Evolutionary conservation across 1,140 invertebrate genomes (phyloP).

Genomic region (Anastrepha ludens): DNA sequence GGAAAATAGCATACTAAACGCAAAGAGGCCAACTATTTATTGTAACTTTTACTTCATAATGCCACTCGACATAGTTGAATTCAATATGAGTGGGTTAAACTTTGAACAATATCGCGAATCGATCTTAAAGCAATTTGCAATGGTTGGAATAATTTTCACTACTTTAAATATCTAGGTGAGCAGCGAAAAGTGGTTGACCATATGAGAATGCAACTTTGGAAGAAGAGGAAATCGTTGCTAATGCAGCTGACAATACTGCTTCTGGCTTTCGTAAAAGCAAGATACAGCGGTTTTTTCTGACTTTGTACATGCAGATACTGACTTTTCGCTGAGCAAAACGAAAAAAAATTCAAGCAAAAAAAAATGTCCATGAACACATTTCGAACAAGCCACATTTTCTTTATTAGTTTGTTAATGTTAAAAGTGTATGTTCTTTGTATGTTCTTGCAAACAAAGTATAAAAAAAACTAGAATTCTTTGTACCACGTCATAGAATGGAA

Average conservation of each 20-base stretch:
- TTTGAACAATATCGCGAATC: neutral
- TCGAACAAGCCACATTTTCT: too few species aligned
- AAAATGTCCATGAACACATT: neutral
- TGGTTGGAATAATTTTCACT: constrained; percentile 17
- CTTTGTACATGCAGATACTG: too few species aligned
- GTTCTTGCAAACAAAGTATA: too few species aligned
- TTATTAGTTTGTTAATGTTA: too few species aligned
- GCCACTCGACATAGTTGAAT: neutral
- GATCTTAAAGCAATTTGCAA: neutral
- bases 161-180: neutral
- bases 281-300: neutral
- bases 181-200: neutral
- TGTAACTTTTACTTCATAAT: neutral
- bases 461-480: too few species aligned
- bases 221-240: neutral
- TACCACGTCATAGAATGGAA: neutral
- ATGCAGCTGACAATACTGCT: constrained; percentile 17
- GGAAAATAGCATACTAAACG: neutral
- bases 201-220: too few species aligned
- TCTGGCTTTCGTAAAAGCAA: neutral
- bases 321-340: neutral
- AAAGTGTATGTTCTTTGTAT: too few species aligned
- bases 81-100: neutral
- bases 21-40: neutral
- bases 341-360: neutral